These are phyloP conservation scores for Sanderia malayensis DNA, from an alignment of 30 jellyfish, hydroid and myxozoan genomes.

Conservation along the genomic window DNA sequence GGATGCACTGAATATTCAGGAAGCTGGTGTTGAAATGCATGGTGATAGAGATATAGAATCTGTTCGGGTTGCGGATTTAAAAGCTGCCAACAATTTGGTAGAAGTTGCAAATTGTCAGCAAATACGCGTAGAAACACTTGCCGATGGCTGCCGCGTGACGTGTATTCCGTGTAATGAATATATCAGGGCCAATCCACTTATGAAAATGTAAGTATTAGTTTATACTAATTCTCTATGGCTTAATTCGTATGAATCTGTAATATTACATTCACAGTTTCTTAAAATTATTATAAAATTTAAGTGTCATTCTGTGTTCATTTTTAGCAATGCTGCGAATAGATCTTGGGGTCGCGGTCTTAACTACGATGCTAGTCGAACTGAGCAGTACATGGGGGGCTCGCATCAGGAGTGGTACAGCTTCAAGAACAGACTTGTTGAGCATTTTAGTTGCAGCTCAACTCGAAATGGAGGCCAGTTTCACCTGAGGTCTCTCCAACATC, in stretches of 20 bases:
- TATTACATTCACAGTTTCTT: background rate
- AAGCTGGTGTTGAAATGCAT: background rate
- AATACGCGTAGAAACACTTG: background rate
- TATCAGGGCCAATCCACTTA: background rate
- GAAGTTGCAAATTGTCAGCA: background rate
- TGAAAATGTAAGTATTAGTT: background rate
- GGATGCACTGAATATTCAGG: background rate
- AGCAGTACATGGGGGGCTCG: conserved; percentile 5
- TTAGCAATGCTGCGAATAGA: conserved; percentile 16
- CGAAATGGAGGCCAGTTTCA: conserved; percentile 28
- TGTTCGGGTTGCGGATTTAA: background rate
- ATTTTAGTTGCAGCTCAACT: conserved; percentile 6
- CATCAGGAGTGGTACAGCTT: conserved; percentile 52
- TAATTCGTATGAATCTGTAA: background rate
- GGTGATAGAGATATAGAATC: background rate
- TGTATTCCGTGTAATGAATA: background rate
- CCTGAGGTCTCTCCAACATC: conserved; percentile 7
- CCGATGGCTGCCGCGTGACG: background rate
- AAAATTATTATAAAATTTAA: background rate
- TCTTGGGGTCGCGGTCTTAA: conserved; percentile 5
- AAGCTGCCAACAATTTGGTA: background rate
- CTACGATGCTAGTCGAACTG: background rate
- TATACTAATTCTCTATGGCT: background rate
- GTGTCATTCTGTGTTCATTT: background rate
- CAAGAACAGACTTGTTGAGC: conserved; percentile 8